These are phyloP conservation scores for Scaptodrosophila latifasciaeformis DNA, from an alignment of 2,888 invertebrate genomes.

Conservation along the genomic window DNA sequence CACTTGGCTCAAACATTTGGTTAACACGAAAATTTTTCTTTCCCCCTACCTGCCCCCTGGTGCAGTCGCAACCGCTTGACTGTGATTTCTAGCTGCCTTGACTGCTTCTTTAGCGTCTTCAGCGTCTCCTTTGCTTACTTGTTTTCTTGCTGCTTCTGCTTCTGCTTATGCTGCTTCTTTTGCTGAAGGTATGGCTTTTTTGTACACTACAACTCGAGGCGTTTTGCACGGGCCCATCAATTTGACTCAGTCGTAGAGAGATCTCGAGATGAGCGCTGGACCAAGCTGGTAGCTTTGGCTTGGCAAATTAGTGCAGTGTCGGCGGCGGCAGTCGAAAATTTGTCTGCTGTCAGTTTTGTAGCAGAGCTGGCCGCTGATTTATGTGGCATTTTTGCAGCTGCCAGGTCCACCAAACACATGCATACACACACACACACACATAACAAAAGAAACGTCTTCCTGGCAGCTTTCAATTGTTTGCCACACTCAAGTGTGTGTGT, in stretches of 20 bases:
- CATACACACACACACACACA: not conserved
- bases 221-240: constrained; percentile 53
- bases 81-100: constrained; percentile 46
- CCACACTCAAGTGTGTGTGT: constrained; percentile 36
- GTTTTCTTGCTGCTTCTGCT: no score
- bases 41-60: no score
- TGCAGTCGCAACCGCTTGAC: no score
- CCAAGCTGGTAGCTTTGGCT: not conserved
- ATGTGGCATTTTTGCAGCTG: constrained; percentile 47
- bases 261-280: constrained; percentile 25
- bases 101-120: constrained; percentile 12
- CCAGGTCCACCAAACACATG: constrained; percentile 51
- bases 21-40: constrained; percentile 58
- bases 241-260: constrained; percentile 49
- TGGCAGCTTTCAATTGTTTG: constrained; percentile 42
- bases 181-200: constrained; percentile 6
- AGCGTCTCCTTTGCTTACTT: no score
- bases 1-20: constrained; percentile 64
- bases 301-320: constrained; percentile 67
- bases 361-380: constrained; percentile 56
- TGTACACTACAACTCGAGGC: constrained; percentile 37
- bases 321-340: constrained; percentile 50
- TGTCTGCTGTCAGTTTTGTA: constrained; percentile 65
- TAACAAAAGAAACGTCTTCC: not conserved
- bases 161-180: no score